Base-by-base conservation (phyloP, 2,888 invertebrate genomes). In the Drosophila cyrtoloma region DNA sequence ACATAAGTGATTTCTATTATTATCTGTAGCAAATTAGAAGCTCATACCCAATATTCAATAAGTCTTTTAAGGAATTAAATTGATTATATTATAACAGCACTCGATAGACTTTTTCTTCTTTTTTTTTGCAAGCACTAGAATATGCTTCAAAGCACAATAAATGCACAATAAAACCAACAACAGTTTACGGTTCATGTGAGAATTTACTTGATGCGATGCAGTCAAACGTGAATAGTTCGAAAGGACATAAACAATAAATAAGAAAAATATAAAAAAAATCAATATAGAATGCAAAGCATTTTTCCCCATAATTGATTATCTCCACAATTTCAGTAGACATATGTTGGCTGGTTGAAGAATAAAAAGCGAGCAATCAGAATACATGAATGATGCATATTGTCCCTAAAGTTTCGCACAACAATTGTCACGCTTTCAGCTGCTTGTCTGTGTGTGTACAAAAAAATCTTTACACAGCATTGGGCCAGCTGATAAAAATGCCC, bases 101-200 rank as follows among this genome's bases (percentile, higher is more conserved):
- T 35, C 30, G 32, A 52, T 12, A n/a, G 37, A n/a, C 22, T 16
- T 47, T 44, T n/a, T 2, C 5, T 5, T 5, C 0, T 5, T 12
- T 39, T 50, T 55, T 42, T 44, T 44, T 32, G n/a, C 47, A 33
- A 14, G 3, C 19, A n/a, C 26, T 47, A 19, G 14, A 33, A 32
- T 7, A 26, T 44, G 32, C 52, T 56, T 61, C 9, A 75, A 58
- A 42, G 37, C 50, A 22, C 19, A 60, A 75, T 63, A 74, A 74
- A 74, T 74, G 60, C 60, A 73, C 33, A 62, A 63, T 55, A 61
- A 58, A 60, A 53, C 22, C 50, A 64, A 74, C 39, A 75, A 79
- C 69, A 16, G 22, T 53, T 69, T 68, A 78, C 35, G 79, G 65
- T 69, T 81, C 69, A 73, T 44, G 33, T 28, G 39, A 47, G 51